Evolutionary conservation across 2,113 vertebrate genomes (phyloP).

Genomic region (Marmota flaviventris): DNA sequence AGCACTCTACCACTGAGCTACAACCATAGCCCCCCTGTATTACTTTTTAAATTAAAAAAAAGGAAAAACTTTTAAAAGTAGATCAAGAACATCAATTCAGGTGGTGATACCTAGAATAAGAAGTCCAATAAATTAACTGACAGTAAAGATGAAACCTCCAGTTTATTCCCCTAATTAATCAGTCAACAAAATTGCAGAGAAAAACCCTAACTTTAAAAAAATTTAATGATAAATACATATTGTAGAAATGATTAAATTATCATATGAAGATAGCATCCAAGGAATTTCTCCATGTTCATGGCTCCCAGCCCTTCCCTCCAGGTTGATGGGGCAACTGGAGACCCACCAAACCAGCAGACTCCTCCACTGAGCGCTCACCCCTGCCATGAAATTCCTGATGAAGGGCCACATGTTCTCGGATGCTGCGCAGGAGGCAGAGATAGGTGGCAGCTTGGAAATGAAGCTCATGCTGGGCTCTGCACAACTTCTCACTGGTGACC

Average conservation of each 20-base stretch:
- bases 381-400: conserved; percentile 93
- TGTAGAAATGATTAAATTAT: conserved; percentile 38
- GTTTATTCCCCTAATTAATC: conserved; percentile 30
- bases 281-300: conserved; percentile 82
- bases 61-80: not conserved
- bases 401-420: conserved; percentile 90
- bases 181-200: conserved; percentile 54
- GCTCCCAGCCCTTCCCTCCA: conserved; percentile 95
- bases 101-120: not conserved
- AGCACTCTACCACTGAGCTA: too few species aligned
- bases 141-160: conserved; percentile 15
- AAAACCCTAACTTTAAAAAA: conserved; percentile 45
- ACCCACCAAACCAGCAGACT: conserved; percentile 93
- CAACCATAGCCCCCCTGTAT: not conserved
- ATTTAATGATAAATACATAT: conserved; percentile 78
- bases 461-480: conserved; percentile 94
- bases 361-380: conserved; percentile 90
- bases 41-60: not conserved
- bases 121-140: conserved; percentile 17
- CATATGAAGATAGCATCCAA: not conserved
- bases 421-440: conserved; percentile 93
- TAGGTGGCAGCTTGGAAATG: conserved; percentile 94
- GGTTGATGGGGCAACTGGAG: conserved; percentile 95
- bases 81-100: not conserved
- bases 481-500: conserved; percentile 95